Percentiles rank a stretch among this genome's conserved stretches.
phyloP scores from a whole-genome alignment of 2,888 invertebrate genomes.

The Drosophila rellima region DNA sequence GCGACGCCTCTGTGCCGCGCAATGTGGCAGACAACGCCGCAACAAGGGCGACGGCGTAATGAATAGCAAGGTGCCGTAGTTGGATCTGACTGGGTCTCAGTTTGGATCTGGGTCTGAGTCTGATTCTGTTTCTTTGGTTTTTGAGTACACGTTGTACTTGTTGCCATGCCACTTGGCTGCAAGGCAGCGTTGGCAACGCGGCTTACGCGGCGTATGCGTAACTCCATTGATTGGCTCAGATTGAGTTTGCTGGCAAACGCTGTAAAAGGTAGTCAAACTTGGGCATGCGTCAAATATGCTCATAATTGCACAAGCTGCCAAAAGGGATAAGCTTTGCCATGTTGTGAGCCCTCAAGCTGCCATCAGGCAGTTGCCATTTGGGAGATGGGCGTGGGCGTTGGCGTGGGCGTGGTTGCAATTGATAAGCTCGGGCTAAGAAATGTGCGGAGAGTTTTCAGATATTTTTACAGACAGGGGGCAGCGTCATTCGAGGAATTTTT shows the following conservation, averaged over 20 bases:
- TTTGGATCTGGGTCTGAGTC: neutral
- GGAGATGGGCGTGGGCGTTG: too few species aligned
- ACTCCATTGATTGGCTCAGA: conserved; percentile 72
- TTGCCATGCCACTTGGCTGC: conserved; percentile 56
- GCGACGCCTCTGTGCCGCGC: conserved; percentile 49
- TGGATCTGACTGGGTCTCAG: conserved; percentile 18
- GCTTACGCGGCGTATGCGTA: conserved; percentile 77
- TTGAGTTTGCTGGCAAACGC: conserved; percentile 48
- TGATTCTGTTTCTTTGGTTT: conserved; percentile 11
- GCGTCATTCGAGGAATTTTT: conserved; percentile 41
- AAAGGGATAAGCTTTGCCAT: conserved; percentile 49
- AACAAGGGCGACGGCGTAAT: conserved; percentile 46
- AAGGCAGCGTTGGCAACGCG: conserved; percentile 45
- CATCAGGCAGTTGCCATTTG: neutral
- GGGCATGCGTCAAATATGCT: conserved; percentile 59
- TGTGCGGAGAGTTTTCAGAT: conserved; percentile 19
- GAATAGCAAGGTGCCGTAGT: conserved; percentile 60
- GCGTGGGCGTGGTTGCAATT: conserved; percentile 29
- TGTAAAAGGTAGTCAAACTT: conserved; percentile 27
- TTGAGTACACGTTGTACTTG: conserved; percentile 60
- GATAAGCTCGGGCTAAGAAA: conserved; percentile 36
- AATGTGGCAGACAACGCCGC: conserved; percentile 21
- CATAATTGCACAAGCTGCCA: conserved; percentile 66
- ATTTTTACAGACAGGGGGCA: conserved; percentile 17
- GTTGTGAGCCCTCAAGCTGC: neutral